phyloP scores from a whole-genome alignment of 2,888 invertebrate species.

The Hydriomena furcata region DNA sequence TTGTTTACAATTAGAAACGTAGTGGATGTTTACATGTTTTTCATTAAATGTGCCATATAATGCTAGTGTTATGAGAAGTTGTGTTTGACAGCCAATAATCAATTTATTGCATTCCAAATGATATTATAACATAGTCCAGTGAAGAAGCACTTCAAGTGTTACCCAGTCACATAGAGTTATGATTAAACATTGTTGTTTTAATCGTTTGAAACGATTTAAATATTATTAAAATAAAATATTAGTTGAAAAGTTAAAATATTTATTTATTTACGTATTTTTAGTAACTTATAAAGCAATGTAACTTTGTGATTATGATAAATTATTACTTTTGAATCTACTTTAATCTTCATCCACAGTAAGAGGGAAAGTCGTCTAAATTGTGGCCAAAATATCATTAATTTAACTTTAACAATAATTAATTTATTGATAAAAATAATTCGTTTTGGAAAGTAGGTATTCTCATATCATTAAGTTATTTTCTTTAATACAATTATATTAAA shows the following conservation, averaged over 20 bases:
- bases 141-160: slow-evolving; percentile 19
- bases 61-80: slow-evolving; percentile 26
- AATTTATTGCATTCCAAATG: slow-evolving; percentile 58
- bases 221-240: slow-evolving; percentile 21
- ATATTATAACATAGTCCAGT: slow-evolving; percentile 22
- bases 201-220: slow-evolving; percentile 61
- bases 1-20: slow-evolving; percentile 38
- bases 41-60: slow-evolving; percentile 51
- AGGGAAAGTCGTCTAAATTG: slow-evolving; percentile 49
- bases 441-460: slow-evolving; percentile 33
- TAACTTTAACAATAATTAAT: slow-evolving; percentile 7
- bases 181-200: slow-evolving; percentile 20
- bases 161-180: neutral
- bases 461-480: slow-evolving; percentile 44
- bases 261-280: slow-evolving; percentile 11
- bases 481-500: slow-evolving; percentile 34
- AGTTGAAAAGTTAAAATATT: slow-evolving; percentile 15
- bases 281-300: slow-evolving; percentile 22
- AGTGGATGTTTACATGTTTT: slow-evolving; percentile 38
- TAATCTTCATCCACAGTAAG: slow-evolving; percentile 31
- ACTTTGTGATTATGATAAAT: slow-evolving; percentile 26
- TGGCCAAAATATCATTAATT: slow-evolving; percentile 37
- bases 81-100: slow-evolving; percentile 24
- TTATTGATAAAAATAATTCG: slow-evolving; percentile 14
- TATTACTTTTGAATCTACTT: slow-evolving; percentile 7